These are phyloP conservation scores for Gymnorhina tibicen DNA, from an alignment of 2,113 vertebrate species.

Conservation along the genomic window DNA sequence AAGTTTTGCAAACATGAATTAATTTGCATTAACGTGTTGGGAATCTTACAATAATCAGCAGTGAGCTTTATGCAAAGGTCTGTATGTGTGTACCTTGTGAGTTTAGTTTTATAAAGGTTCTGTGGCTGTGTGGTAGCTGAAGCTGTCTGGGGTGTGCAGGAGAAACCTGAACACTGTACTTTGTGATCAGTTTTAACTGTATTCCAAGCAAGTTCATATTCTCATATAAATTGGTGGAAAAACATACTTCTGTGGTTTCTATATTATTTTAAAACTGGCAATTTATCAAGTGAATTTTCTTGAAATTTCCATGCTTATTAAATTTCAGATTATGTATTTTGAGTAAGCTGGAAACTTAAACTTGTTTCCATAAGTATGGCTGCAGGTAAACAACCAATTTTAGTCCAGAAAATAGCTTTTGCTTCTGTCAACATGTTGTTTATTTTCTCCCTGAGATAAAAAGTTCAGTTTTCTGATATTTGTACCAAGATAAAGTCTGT, in stretches of 20 bases:
- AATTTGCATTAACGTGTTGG: neutral
- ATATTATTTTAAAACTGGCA: conserved; percentile 61
- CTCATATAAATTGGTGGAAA: conserved; percentile 60
- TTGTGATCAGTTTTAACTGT: conserved; percentile 38
- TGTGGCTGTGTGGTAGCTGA: neutral
- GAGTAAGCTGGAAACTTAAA: conserved; percentile 65
- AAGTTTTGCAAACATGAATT: neutral
- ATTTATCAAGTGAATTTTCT: conserved; percentile 67
- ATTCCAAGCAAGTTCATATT: conserved; percentile 61
- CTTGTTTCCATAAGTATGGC: conserved; percentile 74
- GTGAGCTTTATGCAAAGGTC: neutral
- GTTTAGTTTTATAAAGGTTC: neutral
- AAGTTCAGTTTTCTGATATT: conserved; percentile 91
- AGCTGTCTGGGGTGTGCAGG: neutral
- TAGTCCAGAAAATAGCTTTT: conserved; percentile 84
- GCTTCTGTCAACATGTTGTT: conserved; percentile 86
- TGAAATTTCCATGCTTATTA: conserved; percentile 74
- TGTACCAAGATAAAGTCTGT: conserved; percentile 94
- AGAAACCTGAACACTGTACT: conserved; percentile 20
- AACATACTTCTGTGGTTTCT: conserved; percentile 52
- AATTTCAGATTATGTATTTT: conserved; percentile 76
- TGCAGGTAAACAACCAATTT: conserved; percentile 86
- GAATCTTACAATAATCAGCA: neutral
- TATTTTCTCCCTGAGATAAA: conserved; percentile 84
- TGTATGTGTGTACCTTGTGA: neutral